Conservation (phyloP, 2,113 vertebrate genomes). For the Bos indicus region DNA sequence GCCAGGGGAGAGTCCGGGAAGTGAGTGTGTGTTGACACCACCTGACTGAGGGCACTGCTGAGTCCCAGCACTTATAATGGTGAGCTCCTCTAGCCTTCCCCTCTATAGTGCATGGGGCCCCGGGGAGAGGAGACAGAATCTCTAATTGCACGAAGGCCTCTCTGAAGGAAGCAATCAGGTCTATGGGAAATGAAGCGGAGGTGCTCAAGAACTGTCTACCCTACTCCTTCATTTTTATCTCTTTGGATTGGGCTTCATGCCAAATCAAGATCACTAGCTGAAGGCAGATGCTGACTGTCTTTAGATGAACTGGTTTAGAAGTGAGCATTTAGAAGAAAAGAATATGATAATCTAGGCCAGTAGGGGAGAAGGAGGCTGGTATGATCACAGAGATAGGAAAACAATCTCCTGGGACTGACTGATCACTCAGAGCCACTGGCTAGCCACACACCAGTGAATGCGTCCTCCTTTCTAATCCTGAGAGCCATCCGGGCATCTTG, state of each 20-base stretch:
- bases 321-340: neutral
- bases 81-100: neutral
- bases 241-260: neutral
- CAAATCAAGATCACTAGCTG: neutral
- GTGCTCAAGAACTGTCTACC: neutral
- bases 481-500: neutral
- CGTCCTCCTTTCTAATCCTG: constrained; percentile 30
- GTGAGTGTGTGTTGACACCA: neutral
- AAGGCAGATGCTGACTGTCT: neutral
- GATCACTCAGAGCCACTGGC: constrained; percentile 40
- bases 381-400: neutral
- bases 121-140: neutral
- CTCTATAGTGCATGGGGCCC: neutral
- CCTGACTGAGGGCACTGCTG: neutral
- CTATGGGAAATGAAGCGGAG: neutral
- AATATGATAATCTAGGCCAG: neutral
- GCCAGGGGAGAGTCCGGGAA: constrained; percentile 11
- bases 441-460: neutral
- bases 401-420: neutral
- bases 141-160: neutral
- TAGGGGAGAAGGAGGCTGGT: neutral
- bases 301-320: constrained; percentile 10
- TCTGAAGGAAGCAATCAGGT: neutral
- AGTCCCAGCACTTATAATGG: neutral
- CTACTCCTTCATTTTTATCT: neutral